Evolutionary conservation across 2,113 vertebrate species (phyloP).

Genomic region (Ptilonorhynchus violaceus): DNA sequence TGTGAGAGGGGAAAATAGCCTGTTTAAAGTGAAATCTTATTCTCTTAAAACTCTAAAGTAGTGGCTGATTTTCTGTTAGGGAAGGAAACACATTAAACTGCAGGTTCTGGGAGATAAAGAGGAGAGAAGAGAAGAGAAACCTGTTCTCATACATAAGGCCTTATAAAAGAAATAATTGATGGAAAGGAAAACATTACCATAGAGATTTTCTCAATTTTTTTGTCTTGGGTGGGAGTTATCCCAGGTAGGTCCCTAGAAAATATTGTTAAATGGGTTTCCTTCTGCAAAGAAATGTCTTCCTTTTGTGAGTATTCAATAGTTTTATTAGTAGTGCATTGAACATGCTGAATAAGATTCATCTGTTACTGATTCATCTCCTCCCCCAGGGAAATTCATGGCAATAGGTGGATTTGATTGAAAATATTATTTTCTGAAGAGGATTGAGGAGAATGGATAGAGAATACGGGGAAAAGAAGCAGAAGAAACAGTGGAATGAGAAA

Average conservation of each 20-base stretch:
- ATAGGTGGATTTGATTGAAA: constrained; percentile 15
- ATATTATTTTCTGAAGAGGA: not conserved
- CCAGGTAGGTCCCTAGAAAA: not conserved
- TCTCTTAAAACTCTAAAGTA: not conserved
- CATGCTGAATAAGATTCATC: not conserved
- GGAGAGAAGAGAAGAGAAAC: not conserved
- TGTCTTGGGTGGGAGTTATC: not conserved
- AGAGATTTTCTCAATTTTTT: not conserved
- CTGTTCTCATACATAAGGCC: not conserved
- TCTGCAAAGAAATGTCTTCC: not conserved
- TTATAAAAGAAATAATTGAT: not conserved
- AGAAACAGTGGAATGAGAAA: not conserved
- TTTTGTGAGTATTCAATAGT: not conserved
- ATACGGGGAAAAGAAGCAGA: not conserved
- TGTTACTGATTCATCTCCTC: not conserved
- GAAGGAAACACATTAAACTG: not conserved
- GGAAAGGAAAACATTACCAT: not conserved
- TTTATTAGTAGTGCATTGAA: not conserved
- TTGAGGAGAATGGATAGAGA: not conserved
- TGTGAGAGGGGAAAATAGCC: not conserved
- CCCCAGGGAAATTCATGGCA: not conserved
- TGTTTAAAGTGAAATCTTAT: not conserved
- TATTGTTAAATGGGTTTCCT: not conserved
- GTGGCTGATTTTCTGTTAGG: not conserved
- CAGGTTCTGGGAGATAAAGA: not conserved